Evolutionary conservation across 37 sponge, comb jelly and placozoan species (phyloP).

Genomic region (Corticium candelabrum): DNA sequence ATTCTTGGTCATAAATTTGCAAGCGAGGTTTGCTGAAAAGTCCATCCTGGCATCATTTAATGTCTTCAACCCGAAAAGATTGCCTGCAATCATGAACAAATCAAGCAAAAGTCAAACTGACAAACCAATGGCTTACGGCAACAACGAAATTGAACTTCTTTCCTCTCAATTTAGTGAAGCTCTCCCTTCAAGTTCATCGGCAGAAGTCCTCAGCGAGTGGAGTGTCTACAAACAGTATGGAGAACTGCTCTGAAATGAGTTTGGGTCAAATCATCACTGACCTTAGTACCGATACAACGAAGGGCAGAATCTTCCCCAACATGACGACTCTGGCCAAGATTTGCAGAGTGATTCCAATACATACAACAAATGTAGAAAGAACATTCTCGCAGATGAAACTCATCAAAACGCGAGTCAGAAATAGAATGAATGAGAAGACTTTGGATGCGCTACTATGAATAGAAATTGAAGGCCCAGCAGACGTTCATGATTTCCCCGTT

Average conservation of each 20-base stretch:
- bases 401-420: slow-evolving; percentile 1
- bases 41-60: neutral
- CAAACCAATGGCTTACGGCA: neutral
- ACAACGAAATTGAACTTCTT: neutral
- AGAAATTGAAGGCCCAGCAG: neutral
- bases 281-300: neutral
- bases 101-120: neutral
- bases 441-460: neutral
- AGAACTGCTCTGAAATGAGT: neutral
- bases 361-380: neutral
- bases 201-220: neutral
- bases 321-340: neutral
- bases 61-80: neutral
- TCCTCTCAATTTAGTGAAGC: neutral
- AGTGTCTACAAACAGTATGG: neutral
- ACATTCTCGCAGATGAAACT: neutral
- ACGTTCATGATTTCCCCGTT: neutral
- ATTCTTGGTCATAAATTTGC: neutral
- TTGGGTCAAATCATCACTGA: neutral
- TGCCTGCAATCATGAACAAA: neutral
- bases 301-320: neutral
- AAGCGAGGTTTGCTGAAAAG: neutral
- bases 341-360: neutral
- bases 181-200: neutral
- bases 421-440: neutral